These are phyloP conservation scores for Microtus richardsoni DNA, from an alignment of 2,113 vertebrate genomes.

Conservation along the genomic window DNA sequence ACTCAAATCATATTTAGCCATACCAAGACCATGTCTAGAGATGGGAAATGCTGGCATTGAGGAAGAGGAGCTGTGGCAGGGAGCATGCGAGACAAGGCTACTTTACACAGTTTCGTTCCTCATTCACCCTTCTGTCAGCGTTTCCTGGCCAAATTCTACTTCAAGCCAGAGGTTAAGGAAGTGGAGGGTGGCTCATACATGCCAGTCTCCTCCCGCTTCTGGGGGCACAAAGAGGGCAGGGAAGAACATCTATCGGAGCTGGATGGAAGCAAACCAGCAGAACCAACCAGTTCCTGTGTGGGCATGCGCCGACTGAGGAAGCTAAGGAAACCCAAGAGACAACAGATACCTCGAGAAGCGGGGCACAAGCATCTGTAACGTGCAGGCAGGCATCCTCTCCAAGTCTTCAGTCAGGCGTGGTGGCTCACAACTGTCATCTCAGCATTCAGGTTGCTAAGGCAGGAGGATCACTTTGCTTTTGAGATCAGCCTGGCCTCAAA, in stretches of 20 bases:
- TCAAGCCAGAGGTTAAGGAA: not conserved
- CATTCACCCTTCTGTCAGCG: not conserved
- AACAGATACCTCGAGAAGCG: not conserved
- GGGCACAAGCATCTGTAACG: not conserved
- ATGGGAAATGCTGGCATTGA: not conserved
- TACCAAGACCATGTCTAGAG: not conserved
- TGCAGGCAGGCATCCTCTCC: not conserved
- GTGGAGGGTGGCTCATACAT: not conserved
- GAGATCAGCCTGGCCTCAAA: not conserved
- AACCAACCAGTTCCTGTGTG: not conserved
- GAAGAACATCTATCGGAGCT: not conserved
- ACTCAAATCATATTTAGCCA: not conserved
- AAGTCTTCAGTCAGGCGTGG: not conserved
- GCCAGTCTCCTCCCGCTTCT: not conserved
- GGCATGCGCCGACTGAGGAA: not conserved
- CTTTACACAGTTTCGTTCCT: not conserved
- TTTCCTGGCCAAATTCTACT: not conserved
- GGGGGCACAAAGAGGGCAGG: not conserved
- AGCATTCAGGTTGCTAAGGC: not conserved
- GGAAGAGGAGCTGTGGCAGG: not conserved
- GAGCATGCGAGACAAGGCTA: not conserved
- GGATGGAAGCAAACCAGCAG: not conserved
- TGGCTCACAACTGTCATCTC: not conserved
- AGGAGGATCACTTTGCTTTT: not conserved
- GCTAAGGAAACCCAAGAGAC: not conserved